phyloP scores from a whole-genome alignment of 2,797 vertebrate genomes.

The Tiaroga cobitis region DNA sequence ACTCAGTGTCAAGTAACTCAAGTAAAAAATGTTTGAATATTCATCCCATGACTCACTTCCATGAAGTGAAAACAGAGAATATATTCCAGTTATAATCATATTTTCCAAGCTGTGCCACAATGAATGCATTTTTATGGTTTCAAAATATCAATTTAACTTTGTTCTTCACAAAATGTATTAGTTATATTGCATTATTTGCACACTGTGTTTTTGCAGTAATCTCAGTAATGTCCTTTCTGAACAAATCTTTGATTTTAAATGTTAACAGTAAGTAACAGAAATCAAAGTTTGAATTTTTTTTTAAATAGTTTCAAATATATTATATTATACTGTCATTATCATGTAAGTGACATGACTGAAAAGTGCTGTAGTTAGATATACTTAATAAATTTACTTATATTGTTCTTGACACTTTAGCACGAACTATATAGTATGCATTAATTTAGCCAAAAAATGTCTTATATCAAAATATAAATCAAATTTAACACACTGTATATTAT shows the following conservation, averaged over 20 bases:
- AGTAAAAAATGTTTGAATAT: slow-evolving; percentile 38
- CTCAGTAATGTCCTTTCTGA: slow-evolving; percentile 27
- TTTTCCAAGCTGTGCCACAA: slow-evolving; percentile 31
- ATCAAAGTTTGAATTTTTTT: slow-evolving; percentile 14
- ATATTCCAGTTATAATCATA: slow-evolving; percentile 31
- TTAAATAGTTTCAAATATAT: slow-evolving; percentile 6
- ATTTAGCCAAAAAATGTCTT: slow-evolving; percentile 42
- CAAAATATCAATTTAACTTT: slow-evolving; percentile 12
- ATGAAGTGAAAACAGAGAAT: slow-evolving; percentile 44
- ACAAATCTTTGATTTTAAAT: slow-evolving; percentile 26
- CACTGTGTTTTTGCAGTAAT: slow-evolving; percentile 46
- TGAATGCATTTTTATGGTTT: slow-evolving; percentile 45
- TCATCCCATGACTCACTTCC: slow-evolving; percentile 49
- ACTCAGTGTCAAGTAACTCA: background rate
- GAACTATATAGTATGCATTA: slow-evolving; percentile 39
- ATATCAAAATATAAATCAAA: slow-evolving; percentile 25
- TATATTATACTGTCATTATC: slow-evolving; percentile 9
- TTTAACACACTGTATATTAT: slow-evolving; percentile 39
- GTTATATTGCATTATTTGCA: slow-evolving; percentile 46
- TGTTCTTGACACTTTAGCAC: slow-evolving; percentile 38
- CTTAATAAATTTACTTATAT: slow-evolving; percentile 8
- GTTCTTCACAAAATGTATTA: slow-evolving; percentile 17
- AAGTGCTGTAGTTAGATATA: slow-evolving; percentile 36
- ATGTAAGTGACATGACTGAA: slow-evolving; percentile 29
- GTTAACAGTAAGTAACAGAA: slow-evolving; percentile 10